Conservation (phyloP, 2,888 invertebrate genomes). For the Beris chalybata region DNA sequence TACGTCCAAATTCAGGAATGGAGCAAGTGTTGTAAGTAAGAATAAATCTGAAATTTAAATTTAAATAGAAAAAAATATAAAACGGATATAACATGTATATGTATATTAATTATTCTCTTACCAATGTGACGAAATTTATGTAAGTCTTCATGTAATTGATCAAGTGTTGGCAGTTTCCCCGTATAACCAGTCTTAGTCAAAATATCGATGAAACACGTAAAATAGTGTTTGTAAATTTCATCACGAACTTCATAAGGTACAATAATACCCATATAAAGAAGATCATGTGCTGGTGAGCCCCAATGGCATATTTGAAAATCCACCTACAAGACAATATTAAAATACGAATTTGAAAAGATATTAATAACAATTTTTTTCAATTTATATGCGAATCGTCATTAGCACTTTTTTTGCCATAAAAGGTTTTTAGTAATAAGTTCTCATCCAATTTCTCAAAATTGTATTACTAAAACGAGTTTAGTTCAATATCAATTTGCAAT, state of each 20-base stretch:
- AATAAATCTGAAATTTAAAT: constrained; percentile 8
- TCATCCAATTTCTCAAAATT: too few species aligned
- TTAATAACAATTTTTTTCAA: too few species aligned
- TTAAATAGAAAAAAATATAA: neutral
- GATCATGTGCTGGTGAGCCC: constrained; percentile 18
- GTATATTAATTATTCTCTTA: constrained; percentile 1
- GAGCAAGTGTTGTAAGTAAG: neutral
- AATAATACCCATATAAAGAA: neutral
- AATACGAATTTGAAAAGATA: too few species aligned
- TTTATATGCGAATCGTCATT: too few species aligned
- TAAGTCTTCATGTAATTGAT: constrained; percentile 4
- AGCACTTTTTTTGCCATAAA: too few species aligned
- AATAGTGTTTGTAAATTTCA: constrained; percentile 1
- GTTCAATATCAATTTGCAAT: neutral
- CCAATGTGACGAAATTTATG: neutral
- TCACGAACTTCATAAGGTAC: neutral
- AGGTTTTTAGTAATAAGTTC: too few species aligned
- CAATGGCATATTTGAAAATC: constrained; percentile 21
- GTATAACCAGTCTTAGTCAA: neutral
- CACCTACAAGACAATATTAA: neutral
- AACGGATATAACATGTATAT: neutral
- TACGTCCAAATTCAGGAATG: constrained; percentile 15
- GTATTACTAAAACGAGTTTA: too few species aligned
- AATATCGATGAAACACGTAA: constrained; percentile 6
- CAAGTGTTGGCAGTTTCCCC: neutral